phyloP scores from a whole-genome alignment of 2,113 vertebrate species.

The Pelobates fuscus region DNA sequence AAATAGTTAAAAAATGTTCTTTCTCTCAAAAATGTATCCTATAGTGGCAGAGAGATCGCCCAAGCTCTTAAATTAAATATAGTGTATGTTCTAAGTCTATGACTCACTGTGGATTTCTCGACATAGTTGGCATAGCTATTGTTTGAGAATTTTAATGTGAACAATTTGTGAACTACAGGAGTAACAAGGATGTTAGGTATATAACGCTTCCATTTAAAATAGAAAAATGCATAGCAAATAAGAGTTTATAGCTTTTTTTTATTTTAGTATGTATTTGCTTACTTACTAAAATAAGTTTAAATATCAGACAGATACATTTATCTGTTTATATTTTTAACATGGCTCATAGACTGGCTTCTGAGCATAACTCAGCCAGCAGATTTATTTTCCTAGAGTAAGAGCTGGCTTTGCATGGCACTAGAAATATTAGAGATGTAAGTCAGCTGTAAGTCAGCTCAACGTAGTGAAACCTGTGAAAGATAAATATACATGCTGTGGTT shows the following conservation, averaged over 20 bases:
- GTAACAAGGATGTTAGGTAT: slow-evolving; percentile 24
- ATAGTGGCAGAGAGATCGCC: slow-evolving; percentile 24
- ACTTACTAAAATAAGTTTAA: no score
- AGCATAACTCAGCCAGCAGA: no score
- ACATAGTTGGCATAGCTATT: slow-evolving; percentile 27
- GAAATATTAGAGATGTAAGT: no score
- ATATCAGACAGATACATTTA: no score
- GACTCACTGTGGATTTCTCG: slow-evolving; percentile 23
- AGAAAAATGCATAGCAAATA: slow-evolving; percentile 14
- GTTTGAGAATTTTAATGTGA: slow-evolving; percentile 34
- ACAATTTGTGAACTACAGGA: slow-evolving; percentile 44
- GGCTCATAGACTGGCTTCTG: background rate
- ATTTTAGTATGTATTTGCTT: no score
- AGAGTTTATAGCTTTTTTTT: slow-evolving; percentile 8
- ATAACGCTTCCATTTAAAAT: slow-evolving; percentile 36
- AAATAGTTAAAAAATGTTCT: slow-evolving; percentile 54
- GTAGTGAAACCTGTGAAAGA: no score
- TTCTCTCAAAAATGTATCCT: slow-evolving; percentile 45
- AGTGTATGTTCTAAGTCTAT: slow-evolving; percentile 37
- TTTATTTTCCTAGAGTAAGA: no score
- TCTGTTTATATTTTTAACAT: background rate
- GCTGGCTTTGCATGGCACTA: no score
- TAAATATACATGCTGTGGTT: no score
- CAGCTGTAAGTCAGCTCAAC: no score
- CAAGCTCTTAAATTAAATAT: slow-evolving; percentile 41